phyloP scores from a whole-genome alignment of 2,888 invertebrate genomes.

The Philereme transversata region DNA sequence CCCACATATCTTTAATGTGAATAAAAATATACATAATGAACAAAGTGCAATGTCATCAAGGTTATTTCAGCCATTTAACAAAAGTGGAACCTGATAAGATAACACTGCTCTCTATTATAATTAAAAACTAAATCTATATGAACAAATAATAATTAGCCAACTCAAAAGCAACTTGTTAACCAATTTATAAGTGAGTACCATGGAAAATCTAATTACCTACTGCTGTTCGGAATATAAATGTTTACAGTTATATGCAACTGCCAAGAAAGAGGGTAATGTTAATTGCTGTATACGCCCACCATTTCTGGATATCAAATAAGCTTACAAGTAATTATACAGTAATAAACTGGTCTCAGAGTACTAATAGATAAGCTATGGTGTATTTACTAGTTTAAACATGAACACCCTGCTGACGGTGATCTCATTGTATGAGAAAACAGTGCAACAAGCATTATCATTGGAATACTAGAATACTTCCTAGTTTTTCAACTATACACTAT shows the following conservation, averaged over 20 bases:
- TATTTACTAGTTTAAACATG: constrained; percentile 2
- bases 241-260: constrained; percentile 3
- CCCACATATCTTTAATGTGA: too few species aligned
- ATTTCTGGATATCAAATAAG: constrained; percentile 11
- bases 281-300: constrained; percentile 5
- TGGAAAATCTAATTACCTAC: constrained; percentile 1
- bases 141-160: neutral
- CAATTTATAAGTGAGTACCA: neutral
- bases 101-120: neutral
- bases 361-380: constrained; percentile 8
- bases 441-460: neutral
- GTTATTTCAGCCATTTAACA: neutral
- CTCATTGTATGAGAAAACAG: neutral
- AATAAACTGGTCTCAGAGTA: constrained; percentile 9
- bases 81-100: constrained; percentile 8
- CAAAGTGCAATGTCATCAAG: neutral
- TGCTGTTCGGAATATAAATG: neutral
- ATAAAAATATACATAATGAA: too few species aligned
- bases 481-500: constrained; percentile 5
- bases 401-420: constrained; percentile 15
- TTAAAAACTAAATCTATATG: neutral
- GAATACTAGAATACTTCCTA: constrained; percentile 2
- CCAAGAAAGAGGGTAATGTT: neutral
- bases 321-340: constrained; percentile 4
- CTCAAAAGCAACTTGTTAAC: neutral